phyloP scores from a whole-genome alignment of 2,797 vertebrate genomes.

The Enteromius radiatus region DNA sequence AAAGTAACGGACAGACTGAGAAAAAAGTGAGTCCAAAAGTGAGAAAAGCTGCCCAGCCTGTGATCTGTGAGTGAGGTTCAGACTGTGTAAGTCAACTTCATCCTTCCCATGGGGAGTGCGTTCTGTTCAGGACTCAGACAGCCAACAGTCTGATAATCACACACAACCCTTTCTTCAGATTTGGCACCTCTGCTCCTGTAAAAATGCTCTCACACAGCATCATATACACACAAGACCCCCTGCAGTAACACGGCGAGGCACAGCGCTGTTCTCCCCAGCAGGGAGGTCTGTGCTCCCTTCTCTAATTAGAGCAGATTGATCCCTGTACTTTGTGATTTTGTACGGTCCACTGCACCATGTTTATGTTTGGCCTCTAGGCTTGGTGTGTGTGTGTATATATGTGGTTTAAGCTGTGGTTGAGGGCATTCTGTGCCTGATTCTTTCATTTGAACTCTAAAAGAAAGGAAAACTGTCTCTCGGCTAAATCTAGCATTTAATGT shows the following conservation, averaged over 20 bases:
- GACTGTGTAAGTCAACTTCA: constrained; percentile 22
- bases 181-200: neutral
- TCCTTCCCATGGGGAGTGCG: constrained; percentile 14
- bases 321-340: constrained; percentile 29
- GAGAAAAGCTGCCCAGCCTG: constrained; percentile 18
- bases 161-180: neutral
- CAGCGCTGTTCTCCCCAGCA: neutral
- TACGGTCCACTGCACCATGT: neutral
- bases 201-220: neutral
- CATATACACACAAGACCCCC: neutral
- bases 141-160: constrained; percentile 42
- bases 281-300: constrained; percentile 15
- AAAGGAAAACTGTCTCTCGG: neutral
- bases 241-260: neutral
- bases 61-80: constrained; percentile 32
- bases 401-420: neutral
- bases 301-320: constrained; percentile 42
- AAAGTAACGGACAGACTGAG: constrained; percentile 13
- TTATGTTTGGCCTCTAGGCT: constrained; percentile 19
- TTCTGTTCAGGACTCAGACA: constrained; percentile 44
- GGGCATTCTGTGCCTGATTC: neutral
- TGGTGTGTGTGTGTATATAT: neutral
- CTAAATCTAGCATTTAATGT: neutral
- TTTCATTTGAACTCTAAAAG: neutral
- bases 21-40: constrained; percentile 10